phyloP scores from a whole-genome alignment of 2,113 vertebrate species.

The Hystrix brachyura region DNA sequence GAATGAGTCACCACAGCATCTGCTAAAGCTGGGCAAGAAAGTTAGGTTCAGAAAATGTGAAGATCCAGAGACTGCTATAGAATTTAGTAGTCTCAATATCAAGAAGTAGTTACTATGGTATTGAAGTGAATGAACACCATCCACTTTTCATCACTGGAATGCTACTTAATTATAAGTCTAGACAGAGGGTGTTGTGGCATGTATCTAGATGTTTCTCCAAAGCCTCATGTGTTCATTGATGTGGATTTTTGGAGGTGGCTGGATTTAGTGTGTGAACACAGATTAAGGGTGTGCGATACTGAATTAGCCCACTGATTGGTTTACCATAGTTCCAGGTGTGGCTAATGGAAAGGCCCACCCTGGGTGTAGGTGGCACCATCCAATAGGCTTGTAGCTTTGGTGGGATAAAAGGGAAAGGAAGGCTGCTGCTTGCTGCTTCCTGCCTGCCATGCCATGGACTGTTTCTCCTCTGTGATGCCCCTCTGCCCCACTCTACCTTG shows the following conservation, averaged over 20 bases:
- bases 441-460: background rate
- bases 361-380: background rate
- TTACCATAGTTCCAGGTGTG: background rate
- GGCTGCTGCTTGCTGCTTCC: background rate
- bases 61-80: background rate
- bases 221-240: background rate
- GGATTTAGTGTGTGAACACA: background rate
- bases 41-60: background rate
- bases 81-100: background rate
- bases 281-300: background rate
- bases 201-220: background rate
- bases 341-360: background rate
- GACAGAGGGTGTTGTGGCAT: background rate
- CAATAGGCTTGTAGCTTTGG: background rate
- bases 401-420: background rate
- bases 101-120: background rate
- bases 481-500: background rate
- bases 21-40: background rate
- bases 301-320: background rate
- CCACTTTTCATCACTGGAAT: background rate
- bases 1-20: background rate
- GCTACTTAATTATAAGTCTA: conserved; percentile 33
- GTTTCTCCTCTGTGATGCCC: background rate
- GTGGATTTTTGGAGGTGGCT: background rate
- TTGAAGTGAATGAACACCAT: background rate